Conservation (phyloP, 2,888 invertebrate species). For the Spatulosminthurus flaviceps region DNA sequence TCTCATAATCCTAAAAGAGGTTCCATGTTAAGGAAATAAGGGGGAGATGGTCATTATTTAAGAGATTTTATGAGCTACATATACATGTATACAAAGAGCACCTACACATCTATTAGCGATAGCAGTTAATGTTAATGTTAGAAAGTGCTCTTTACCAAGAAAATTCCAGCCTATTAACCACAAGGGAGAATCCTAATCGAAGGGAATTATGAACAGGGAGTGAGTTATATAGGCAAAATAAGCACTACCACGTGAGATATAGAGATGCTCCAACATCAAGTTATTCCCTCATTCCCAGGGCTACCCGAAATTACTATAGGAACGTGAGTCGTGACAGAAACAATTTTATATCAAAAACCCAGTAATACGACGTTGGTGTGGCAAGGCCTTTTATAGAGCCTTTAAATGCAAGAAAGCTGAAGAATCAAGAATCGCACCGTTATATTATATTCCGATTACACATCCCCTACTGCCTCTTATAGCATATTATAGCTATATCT, state of each 20-base stretch:
- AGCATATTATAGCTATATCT: too few species aligned
- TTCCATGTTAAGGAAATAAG: background rate
- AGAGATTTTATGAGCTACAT: too few species aligned
- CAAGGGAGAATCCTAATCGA: background rate
- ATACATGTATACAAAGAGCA: too few species aligned
- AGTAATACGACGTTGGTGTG: background rate
- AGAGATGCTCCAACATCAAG: background rate
- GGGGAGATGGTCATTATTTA: background rate
- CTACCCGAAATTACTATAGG: background rate
- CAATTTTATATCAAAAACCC: conserved; percentile 6
- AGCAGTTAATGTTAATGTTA: background rate
- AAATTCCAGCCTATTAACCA: background rate
- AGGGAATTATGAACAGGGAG: conserved; percentile 4
- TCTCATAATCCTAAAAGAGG: too few species aligned
- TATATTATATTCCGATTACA: too few species aligned
- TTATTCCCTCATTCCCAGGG: background rate
- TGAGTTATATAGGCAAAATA: background rate
- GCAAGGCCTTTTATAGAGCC: background rate
- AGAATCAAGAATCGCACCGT: too few species aligned
- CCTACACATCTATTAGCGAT: background rate
- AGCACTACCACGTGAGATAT: background rate
- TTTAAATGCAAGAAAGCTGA: background rate
- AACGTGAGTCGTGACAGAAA: conserved; percentile 7
- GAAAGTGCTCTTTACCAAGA: background rate
- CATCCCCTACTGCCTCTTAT: too few species aligned